Percentiles rank a stretch among this genome's conserved stretches.
Conservation (phyloP, 2,113 vertebrate species). For the Callopanchax toddi region DNA sequence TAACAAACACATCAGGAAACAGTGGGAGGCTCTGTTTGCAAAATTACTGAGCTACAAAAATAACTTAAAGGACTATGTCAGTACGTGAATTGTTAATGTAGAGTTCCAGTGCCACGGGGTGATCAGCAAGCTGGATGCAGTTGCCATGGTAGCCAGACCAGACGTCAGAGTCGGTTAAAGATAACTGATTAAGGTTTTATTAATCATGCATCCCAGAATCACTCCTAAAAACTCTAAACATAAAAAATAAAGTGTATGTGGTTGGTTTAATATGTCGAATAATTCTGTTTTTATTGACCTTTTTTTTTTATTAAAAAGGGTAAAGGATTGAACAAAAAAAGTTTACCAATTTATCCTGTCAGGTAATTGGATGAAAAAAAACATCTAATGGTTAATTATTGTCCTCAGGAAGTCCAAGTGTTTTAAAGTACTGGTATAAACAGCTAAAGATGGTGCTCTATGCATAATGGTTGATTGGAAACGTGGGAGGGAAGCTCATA, state of each 20-base stretch:
- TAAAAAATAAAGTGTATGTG: too few relatives aligned
- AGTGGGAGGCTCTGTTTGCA: conserved; percentile 20
- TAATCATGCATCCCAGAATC: too few relatives aligned
- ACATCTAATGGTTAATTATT: too few relatives aligned
- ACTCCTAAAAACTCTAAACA: too few relatives aligned
- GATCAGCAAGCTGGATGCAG: conserved; percentile 22
- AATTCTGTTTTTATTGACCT: too few relatives aligned
- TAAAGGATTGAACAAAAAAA: too few relatives aligned
- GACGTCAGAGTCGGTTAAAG: conserved; percentile 12
- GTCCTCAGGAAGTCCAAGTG: too few relatives aligned
- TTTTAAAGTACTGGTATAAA: neutral
- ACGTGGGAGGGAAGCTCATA: neutral
- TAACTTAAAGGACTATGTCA: conserved; percentile 12
- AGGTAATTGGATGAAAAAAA: too few relatives aligned
- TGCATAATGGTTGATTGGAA: neutral
- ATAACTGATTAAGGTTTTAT: neutral
- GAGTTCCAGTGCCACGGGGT: neutral
- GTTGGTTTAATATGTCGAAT: too few relatives aligned
- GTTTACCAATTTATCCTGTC: too few relatives aligned
- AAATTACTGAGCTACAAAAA: conserved; percentile 33
- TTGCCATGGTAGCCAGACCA: conserved; percentile 36
- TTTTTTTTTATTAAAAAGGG: too few relatives aligned
- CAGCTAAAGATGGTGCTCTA: neutral
- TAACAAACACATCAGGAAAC: conserved; percentile 13
- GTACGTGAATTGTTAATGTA: conserved; percentile 13